Conservation (phyloP, 1,140 invertebrate species). For the Chlorops oryzae region DNA sequence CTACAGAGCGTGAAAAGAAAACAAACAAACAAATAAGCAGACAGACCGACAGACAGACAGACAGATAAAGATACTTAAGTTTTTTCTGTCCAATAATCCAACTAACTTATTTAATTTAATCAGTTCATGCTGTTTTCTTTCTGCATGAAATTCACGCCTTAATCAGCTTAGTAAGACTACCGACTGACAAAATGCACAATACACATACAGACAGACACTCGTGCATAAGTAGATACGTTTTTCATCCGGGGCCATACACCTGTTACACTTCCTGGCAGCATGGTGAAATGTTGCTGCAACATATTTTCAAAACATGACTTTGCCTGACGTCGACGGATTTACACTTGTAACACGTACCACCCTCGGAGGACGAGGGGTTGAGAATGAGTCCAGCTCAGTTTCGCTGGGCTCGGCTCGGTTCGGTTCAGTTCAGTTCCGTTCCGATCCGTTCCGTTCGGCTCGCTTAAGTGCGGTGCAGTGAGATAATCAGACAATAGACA, state of each 20-base stretch:
- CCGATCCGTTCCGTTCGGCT: neutral
- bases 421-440: neutral
- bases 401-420: neutral
- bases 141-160: constrained; percentile 3
- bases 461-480: neutral
- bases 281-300: constrained; percentile 19
- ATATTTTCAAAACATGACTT: constrained; percentile 35
- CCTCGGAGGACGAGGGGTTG: neutral
- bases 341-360: constrained; percentile 8
- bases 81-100: too few relatives aligned
- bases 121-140: constrained; percentile 11
- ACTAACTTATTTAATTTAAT: too few relatives aligned
- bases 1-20: too few relatives aligned
- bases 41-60: constrained; percentile 1
- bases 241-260: too few relatives aligned
- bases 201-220: too few relatives aligned
- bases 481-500: too few relatives aligned
- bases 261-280: constrained; percentile 34
- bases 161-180: too few relatives aligned
- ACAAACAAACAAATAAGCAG: neutral
- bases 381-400: neutral
- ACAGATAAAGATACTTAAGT: too few relatives aligned
- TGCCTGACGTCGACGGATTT: constrained; percentile 27
- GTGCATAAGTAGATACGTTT: too few relatives aligned
- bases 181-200: too few relatives aligned